Base-by-base conservation (phyloP, 2,797 vertebrate species). In the Aulostomus chinensis region DNA sequence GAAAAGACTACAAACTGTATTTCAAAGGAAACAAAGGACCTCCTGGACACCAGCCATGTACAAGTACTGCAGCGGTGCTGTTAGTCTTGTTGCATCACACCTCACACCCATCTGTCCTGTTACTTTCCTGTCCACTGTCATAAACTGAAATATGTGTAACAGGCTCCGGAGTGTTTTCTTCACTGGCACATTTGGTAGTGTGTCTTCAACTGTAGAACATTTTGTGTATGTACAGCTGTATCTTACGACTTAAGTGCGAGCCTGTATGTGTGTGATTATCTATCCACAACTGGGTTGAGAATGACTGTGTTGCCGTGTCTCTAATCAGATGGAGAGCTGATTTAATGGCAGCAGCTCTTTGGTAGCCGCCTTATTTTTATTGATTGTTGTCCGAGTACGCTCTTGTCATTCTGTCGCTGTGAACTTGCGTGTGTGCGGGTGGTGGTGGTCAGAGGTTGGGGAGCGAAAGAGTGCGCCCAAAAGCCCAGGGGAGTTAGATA, bases 351-450 rank as follows among this genome's bases (percentile, higher is more conserved):
- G 58, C 31, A n/a, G 47, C 31, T 29, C 38, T 71, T 42, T 68
- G 56, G 73, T 65, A 73, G 40, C 36, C 3, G 31, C 18, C 61
- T 68, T 74, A 47, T 58, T 71, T 74, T 78, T 79, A 86, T 80
- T 78, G 71, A 80, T 55, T 25, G 30, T 37, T 51, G 29, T 32
- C 49, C 58, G 57, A 78, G 74, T 52, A 59, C 52, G 73, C 65
- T 51, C 7, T 43, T 48, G 49, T 65, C 65, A 30, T 56, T 32
- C 30, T 54, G 47, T 58, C 16, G 28, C 9, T 13, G 24, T 11
- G 37, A 56, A 46, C 49, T 35, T 55, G 18, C 32, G 21, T 55
- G 61, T 59, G 48, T 12, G 25, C 13, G 2, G 9, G 24, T 17
- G 13, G 16, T 13, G 32, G 33, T 42, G 48, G 37, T 68, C 34